A percentile compares a stretch with the other conserved stretches of the same genome.
phyloP scores from a whole-genome alignment of 2,113 vertebrate genomes.

The Channa maculata region DNA sequence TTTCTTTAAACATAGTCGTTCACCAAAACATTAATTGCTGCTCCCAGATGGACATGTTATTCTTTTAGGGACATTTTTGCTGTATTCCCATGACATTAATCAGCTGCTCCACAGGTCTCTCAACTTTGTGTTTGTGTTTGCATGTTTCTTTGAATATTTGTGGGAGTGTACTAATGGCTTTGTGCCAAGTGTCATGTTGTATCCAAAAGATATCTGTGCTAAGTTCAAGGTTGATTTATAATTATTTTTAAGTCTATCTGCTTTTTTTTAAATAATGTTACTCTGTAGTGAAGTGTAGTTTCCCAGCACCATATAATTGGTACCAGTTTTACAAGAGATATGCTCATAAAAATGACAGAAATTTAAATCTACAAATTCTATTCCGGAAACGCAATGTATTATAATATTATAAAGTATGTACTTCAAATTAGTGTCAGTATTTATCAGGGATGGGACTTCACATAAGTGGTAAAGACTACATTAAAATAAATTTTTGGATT shows the following conservation, averaged over 20 bases:
- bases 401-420: no score
- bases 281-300: slow-evolving; percentile 30
- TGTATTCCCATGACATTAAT: slow-evolving; percentile 64
- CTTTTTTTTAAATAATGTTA: slow-evolving; percentile 29
- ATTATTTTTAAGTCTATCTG: neutral
- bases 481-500: no score
- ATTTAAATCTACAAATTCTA: no score
- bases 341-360: neutral
- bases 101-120: slow-evolving; percentile 49
- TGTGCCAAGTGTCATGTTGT: slow-evolving; percentile 57
- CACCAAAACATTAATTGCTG: slow-evolving; percentile 26
- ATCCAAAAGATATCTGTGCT: slow-evolving; percentile 8
- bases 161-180: slow-evolving; percentile 29
- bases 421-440: no score
- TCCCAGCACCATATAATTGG: slow-evolving; percentile 14
- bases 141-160: slow-evolving; percentile 28
- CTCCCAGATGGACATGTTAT: slow-evolving; percentile 26
- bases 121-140: slow-evolving; percentile 32
- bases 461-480: no score
- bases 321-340: neutral
- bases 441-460: no score
- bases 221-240: slow-evolving; percentile 10
- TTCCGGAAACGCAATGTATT: no score
- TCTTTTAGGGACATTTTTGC: slow-evolving; percentile 49
- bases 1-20: slow-evolving; percentile 29